Evolutionary conservation across 2,888 invertebrate genomes (phyloP).

Genomic region (Diplazon laetatorius): DNA sequence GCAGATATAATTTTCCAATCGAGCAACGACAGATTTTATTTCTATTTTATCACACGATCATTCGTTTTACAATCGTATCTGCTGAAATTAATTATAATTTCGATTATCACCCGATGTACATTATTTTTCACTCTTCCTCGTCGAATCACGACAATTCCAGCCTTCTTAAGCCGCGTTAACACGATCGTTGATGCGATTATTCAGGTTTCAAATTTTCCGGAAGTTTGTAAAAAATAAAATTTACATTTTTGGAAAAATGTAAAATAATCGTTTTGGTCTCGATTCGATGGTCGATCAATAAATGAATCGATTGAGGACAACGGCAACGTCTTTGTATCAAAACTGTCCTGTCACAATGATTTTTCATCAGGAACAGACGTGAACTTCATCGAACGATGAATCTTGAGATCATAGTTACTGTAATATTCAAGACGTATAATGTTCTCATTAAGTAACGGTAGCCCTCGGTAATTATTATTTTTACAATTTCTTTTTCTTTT

Average conservation of each 20-base stretch:
- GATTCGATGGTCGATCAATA: too few species aligned
- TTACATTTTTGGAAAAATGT: too few species aligned
- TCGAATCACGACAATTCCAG: not conserved
- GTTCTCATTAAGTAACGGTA: not conserved
- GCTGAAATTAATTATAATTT: not conserved
- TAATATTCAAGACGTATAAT: constrained; percentile 2
- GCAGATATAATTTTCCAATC: constrained; percentile 1
- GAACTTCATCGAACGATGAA: too few species aligned
- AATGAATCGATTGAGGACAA: too few species aligned
- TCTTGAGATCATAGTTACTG: too few species aligned
- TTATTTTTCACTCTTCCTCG: not conserved
- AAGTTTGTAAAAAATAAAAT: not conserved
- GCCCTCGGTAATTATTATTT: not conserved
- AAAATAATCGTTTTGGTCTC: too few species aligned
- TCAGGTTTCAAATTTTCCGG: not conserved
- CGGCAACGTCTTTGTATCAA: too few species aligned
- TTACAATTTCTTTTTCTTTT: not conserved
- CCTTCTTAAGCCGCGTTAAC: not conserved
- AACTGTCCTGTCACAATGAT: too few species aligned
- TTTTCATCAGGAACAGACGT: too few species aligned
- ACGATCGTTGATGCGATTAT: not conserved
- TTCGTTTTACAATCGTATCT: not conserved
- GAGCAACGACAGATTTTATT: constrained; percentile 5
- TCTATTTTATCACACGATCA: constrained; percentile 3
- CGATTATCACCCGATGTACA: not conserved